Evolutionary conservation across 2,888 invertebrate species (phyloP), one percentile per base, ranked within the genome.

Genomic region (Sinodicranocentrus sp.): DNA sequence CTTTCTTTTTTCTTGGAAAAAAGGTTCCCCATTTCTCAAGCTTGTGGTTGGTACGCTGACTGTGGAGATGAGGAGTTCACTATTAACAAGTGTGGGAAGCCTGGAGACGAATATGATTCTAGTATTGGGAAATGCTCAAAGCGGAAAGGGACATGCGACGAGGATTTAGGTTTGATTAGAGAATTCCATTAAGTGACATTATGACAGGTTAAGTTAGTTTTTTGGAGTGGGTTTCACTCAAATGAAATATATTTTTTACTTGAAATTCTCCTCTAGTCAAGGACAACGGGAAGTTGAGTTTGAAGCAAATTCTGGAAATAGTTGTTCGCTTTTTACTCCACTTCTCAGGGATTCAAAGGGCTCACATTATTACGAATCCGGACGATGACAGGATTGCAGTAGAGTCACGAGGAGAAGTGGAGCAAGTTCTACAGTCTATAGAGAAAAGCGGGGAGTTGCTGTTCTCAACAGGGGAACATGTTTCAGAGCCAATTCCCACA

Each of bases 91-190:
- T 68, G 68, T 25, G 68, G 17, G 0, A 5, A 5, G n/a, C 8
- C 1, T 10, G 8, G 48, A 52, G 17, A 44, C 26, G 1, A 5
- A 19, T 54, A 57, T 67, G 44, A 44, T 17, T 17, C 25, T 15
- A 57, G 19, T 25, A 25, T 6, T 25, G 75, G 57, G 3, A 57
- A n/a, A 25, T 77, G 76, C 44, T 25, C n/a, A 8, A n/a, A 63
- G 23, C 1, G 21, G 10, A 43, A 17, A 13, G 23, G 10, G 1
- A 19, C 43, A n/a, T 65, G 65, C 65, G 19, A 5, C 1, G 21
- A 39, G 17, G 65, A 65, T 10, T 21, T 65, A 10, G 65, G 65
- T 65, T 23, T 59, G 6, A 1, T 57, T 19, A 25, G 17, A 63
- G 19, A 3, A 10, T 48, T 5, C 48, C 48, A 48, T 48, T 6